phyloP scores from a whole-genome alignment of 2,888 invertebrate genomes.

The Polydrusus pterygomalis region DNA sequence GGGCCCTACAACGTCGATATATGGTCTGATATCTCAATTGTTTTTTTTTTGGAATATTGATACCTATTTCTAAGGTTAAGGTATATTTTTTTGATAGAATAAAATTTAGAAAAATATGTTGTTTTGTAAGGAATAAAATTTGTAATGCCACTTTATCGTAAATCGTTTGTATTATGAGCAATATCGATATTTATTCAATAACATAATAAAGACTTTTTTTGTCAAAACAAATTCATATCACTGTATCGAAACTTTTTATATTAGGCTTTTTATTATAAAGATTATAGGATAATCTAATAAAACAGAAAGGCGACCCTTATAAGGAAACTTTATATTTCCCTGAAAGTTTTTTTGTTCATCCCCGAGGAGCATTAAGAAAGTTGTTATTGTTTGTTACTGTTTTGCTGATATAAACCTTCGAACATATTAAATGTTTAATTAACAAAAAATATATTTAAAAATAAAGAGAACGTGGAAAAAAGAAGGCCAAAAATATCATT shows the following conservation, averaged over 20 bases:
- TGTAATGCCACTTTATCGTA: no score
- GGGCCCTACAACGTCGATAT: no score
- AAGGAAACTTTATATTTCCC: constrained; percentile 2
- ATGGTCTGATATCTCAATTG: no score
- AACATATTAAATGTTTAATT: neutral
- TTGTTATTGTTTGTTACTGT: constrained; percentile 1
- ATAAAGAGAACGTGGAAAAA: no score
- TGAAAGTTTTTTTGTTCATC: neutral
- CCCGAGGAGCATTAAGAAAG: neutral
- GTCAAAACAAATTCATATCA: neutral
- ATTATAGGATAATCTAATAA: constrained; percentile 1
- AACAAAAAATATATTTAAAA: neutral
- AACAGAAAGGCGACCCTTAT: neutral
- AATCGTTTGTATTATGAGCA: no score
- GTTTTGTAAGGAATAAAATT: no score
- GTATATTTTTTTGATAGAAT: no score
- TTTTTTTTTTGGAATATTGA: no score
- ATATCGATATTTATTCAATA: no score
- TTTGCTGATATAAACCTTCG: neutral
- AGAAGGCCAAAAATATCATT: no score
- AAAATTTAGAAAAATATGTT: no score
- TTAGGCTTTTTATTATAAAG: constrained; percentile 6
- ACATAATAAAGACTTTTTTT: neutral
- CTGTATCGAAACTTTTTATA: constrained; percentile 3
- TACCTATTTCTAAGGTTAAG: no score